These are phyloP conservation scores for Actinostola sp. DNA, from an alignment of 92 coral and sea anemone genomes.

Conservation along the genomic window DNA sequence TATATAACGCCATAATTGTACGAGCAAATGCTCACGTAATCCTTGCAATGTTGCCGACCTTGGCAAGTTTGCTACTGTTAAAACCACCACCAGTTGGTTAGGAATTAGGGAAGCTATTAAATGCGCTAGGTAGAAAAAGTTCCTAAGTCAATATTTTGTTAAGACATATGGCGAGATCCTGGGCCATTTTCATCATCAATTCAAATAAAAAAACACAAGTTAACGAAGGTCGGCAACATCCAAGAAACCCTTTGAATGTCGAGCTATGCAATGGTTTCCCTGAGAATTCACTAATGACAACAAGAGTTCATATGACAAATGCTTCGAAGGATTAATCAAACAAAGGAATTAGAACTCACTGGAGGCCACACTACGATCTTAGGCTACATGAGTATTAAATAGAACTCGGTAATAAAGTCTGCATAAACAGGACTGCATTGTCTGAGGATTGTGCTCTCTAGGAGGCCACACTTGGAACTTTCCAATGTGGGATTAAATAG, in stretches of 20 bases:
- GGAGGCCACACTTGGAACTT: no score
- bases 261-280: constrained; percentile 22
- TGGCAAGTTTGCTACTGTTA: no score
- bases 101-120: no score
- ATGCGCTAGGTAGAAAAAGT: background rate
- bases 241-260: background rate
- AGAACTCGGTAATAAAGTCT: no score
- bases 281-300: constrained; percentile 8
- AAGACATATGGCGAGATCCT: background rate
- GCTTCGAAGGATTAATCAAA: constrained; percentile 18
- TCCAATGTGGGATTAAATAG: no score
- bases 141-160: background rate
- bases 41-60: no score
- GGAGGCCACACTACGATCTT: background rate
- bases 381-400: no score
- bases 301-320: constrained; percentile 7
- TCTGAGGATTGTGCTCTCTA: no score
- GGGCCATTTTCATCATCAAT: background rate
- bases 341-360: constrained; percentile 15
- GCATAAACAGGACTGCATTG: no score
- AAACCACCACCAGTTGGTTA: no score
- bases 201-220: background rate
- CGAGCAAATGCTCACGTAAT: no score
- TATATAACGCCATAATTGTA: no score
- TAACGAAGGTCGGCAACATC: constrained; percentile 12